Conservation (phyloP, 2,888 invertebrate species). For the Drosophila neotestacea region DNA sequence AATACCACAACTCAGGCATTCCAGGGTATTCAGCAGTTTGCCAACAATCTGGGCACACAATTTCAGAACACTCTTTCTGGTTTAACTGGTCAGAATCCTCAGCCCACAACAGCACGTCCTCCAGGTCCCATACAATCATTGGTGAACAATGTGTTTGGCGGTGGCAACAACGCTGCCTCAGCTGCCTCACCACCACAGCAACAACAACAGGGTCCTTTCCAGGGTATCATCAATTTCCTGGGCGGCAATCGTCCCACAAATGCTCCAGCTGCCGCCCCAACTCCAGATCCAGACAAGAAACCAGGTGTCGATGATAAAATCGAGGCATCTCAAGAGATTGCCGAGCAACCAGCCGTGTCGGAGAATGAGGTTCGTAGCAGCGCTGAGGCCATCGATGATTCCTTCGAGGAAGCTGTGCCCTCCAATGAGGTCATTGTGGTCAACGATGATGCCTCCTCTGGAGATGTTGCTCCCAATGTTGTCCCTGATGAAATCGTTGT, state of each 20-base stretch:
- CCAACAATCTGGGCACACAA: constrained; percentile 76
- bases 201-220: constrained; percentile 74
- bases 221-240: constrained; percentile 82
- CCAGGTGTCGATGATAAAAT: constrained; percentile 57
- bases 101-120: constrained; percentile 76
- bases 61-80: constrained; percentile 81
- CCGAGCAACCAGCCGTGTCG: constrained; percentile 45
- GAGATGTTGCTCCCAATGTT: constrained; percentile 32
- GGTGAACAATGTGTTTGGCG: constrained; percentile 80
- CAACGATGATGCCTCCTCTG: constrained; percentile 78
- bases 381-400: constrained; percentile 72
- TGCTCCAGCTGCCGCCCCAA: constrained; percentile 33
- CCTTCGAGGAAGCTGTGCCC: constrained; percentile 79
- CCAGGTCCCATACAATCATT: constrained; percentile 83
- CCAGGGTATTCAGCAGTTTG: constrained; percentile 81
- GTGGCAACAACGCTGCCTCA: constrained; percentile 62
- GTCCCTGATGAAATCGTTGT: neutral
- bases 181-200: constrained; percentile 55
- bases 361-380: constrained; percentile 79
- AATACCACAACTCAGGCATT: constrained; percentile 79
- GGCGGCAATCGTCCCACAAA: constrained; percentile 81
- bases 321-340: constrained; percentile 52
- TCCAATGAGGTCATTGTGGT: constrained; percentile 82
- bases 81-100: constrained; percentile 67
- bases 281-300: constrained; percentile 35